phyloP scores from a whole-genome alignment of 2,888 invertebrate genomes.

The Gymnocheta viridis region DNA sequence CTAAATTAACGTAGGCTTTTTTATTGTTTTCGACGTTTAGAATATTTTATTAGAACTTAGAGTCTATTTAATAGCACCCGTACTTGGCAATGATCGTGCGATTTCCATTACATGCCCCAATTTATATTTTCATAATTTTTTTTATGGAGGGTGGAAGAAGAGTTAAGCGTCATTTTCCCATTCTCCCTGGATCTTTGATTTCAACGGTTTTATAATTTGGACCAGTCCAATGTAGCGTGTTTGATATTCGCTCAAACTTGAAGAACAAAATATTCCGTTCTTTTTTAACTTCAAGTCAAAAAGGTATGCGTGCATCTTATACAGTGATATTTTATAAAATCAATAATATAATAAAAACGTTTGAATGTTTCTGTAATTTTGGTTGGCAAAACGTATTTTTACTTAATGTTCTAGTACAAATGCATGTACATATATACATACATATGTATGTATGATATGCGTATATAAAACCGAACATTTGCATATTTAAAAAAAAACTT shows the following conservation, averaged over 20 bases:
- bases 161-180: no score
- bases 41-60: no score
- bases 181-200: no score
- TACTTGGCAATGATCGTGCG: no score
- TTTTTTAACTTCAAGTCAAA: slow-evolving; percentile 2
- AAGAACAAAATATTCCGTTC: background rate
- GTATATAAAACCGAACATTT: slow-evolving; percentile 41
- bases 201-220: no score
- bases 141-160: no score
- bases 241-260: background rate
- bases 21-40: no score
- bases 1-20: no score
- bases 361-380: slow-evolving; percentile 17
- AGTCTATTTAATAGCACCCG: no score
- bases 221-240: slow-evolving; percentile 25
- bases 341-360: slow-evolving; percentile 46
- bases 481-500: slow-evolving; percentile 52
- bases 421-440: background rate
- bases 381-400: slow-evolving; percentile 48
- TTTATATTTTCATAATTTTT: no score
- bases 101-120: no score
- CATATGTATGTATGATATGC: background rate
- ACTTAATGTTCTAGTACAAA: background rate
- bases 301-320: slow-evolving; percentile 53
- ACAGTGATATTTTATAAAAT: slow-evolving; percentile 51